phyloP scores from a whole-genome alignment of 2,797 vertebrate species.

The Natrix natrix region DNA sequence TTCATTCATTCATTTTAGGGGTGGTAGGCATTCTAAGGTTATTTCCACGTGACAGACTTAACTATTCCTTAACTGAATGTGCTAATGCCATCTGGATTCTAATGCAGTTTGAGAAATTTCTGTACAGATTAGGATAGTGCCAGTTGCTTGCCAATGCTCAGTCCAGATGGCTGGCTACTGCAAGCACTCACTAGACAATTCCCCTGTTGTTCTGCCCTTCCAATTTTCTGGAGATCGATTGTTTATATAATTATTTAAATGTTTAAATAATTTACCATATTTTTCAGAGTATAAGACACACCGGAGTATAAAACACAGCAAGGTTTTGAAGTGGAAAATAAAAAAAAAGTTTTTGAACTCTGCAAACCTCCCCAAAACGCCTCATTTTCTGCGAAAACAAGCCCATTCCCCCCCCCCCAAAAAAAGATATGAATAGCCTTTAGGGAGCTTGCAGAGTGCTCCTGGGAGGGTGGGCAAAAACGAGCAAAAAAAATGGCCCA shows the following conservation, averaged over 20 bases:
- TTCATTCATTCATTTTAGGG: no score
- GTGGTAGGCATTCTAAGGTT: background rate
- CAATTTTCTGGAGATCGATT: background rate
- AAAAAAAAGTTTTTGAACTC: no score
- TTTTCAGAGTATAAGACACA: no score
- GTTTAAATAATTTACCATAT: background rate
- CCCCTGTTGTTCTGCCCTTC: background rate
- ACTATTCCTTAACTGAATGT: background rate
- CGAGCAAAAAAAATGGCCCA: no score
- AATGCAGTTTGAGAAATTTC: background rate
- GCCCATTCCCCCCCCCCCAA: no score
- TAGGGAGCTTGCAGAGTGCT: no score
- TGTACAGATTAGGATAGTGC: background rate
- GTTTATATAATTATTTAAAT: background rate
- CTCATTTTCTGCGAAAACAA: no score
- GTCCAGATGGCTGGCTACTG: background rate
- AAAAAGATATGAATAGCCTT: no score
- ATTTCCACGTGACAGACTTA: background rate
- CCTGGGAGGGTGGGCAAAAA: no score
- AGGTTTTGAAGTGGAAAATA: no score
- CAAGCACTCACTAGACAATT: background rate
- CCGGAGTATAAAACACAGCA: no score
- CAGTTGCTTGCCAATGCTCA: background rate
- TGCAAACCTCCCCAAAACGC: no score
- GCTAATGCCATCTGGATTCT: background rate